phyloP scores from a whole-genome alignment of 64 coral and sea anemone genomes.

The Porites lutea region DNA sequence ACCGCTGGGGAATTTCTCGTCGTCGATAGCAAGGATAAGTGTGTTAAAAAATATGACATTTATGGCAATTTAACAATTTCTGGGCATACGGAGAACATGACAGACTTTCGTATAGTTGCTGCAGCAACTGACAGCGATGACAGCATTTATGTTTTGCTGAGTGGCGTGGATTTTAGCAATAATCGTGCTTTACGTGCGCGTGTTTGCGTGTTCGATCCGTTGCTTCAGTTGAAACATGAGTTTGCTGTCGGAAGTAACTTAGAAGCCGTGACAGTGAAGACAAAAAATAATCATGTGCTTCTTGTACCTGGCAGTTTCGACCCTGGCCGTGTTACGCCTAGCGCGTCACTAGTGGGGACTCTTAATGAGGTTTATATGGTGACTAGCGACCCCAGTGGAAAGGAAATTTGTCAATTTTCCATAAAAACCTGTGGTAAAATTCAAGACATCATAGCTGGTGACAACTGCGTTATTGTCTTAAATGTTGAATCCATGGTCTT shows the following conservation, averaged over 20 bases:
- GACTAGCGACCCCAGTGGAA: not conserved
- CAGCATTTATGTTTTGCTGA: constrained; percentile 27
- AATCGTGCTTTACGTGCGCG: not conserved
- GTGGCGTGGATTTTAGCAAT: not conserved
- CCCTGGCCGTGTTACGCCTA: not conserved
- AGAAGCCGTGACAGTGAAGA: not conserved
- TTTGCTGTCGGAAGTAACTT: not conserved
- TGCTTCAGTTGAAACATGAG: not conserved
- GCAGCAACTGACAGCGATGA: constrained; percentile 30
- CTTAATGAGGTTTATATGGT: not conserved
- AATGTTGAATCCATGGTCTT: not conserved
- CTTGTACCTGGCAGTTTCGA: not conserved
- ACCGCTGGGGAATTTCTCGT: constrained; percentile 18
- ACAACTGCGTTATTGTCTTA: not conserved
- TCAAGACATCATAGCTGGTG: not conserved
- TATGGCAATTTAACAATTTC: not conserved
- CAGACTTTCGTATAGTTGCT: not conserved
- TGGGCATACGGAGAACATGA: not conserved
- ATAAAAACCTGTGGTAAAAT: not conserved
- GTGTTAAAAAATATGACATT: constrained; percentile 3
- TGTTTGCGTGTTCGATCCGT: not conserved
- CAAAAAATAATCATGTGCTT: not conserved
- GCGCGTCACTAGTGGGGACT: not conserved
- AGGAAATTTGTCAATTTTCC: not conserved
- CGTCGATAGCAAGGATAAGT: not conserved